Percentiles rank a stretch among this genome's conserved stretches.
Evolutionary conservation across 2,113 vertebrate species (phyloP).

Genomic region (Capreolus pygargus): DNA sequence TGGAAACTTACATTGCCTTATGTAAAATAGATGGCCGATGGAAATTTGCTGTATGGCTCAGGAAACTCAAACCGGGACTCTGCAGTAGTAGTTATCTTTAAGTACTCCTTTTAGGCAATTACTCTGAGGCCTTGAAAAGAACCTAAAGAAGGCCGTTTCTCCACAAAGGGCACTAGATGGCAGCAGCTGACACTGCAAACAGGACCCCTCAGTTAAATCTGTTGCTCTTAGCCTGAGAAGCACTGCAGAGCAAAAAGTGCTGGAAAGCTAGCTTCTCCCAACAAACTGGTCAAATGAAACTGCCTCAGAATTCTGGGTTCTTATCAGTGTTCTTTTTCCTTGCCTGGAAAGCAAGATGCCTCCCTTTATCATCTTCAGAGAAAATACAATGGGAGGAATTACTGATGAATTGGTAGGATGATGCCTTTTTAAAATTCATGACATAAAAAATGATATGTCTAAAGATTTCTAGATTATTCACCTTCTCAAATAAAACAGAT

Average conservation of each 20-base stretch:
- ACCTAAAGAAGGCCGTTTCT: not conserved
- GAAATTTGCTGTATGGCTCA: not conserved
- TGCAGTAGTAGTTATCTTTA: not conserved
- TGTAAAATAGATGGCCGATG: not conserved
- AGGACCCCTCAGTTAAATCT: not conserved
- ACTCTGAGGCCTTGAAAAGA: accelerated
- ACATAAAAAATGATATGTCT: not conserved
- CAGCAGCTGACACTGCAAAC: conserved; percentile 77
- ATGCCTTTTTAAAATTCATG: not conserved
- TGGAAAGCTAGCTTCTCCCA: conserved; percentile 6
- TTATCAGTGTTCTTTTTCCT: not conserved
- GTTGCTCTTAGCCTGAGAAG: not conserved
- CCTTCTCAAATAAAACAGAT: not conserved
- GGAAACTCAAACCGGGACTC: not conserved
- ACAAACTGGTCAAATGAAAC: not conserved
- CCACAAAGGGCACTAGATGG: conserved; percentile 79
- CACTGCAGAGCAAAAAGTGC: accelerated
- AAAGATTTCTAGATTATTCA: conserved; percentile 18
- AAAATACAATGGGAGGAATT: not conserved
- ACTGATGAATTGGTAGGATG: not conserved
- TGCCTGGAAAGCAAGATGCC: not conserved
- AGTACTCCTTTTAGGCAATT: not conserved
- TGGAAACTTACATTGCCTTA: not conserved
- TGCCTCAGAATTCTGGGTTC: not conserved
- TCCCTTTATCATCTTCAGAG: not conserved